Percentiles rank a stretch among this genome's conserved stretches.
phyloP scores from a whole-genome alignment of 2,888 invertebrate species.

The Aphrophora alni region DNA sequence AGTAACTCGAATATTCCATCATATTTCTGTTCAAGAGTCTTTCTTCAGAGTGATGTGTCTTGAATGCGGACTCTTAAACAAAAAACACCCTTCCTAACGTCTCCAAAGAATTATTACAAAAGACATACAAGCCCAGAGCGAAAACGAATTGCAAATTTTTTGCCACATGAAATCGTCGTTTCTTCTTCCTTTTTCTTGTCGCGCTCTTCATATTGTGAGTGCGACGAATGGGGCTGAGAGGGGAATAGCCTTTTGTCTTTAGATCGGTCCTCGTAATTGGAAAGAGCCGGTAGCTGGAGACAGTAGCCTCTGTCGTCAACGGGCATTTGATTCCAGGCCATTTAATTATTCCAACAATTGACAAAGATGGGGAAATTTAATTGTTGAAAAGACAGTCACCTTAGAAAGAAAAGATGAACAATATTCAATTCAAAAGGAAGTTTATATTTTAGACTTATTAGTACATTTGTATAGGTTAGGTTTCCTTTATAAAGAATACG shows the following conservation, averaged over 20 bases:
- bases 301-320: neutral
- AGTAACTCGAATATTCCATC: neutral
- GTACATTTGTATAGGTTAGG: neutral
- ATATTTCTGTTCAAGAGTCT: neutral
- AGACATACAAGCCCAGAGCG: neutral
- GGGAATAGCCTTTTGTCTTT: neutral
- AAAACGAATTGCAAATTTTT: neutral
- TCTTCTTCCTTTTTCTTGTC: neutral
- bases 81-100: neutral
- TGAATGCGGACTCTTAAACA: neutral
- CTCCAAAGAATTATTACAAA: neutral
- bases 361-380: neutral
- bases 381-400: neutral
- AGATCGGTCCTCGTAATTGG: neutral
- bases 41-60: neutral
- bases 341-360: neutral
- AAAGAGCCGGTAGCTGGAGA: neutral
- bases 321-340: neutral
- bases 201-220: neutral
- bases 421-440: neutral
- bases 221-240: no score
- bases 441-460: neutral
- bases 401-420: neutral
- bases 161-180: neutral
- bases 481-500: neutral